Percentiles rank a stretch among this genome's conserved stretches.
Evolutionary conservation across 64 coral and sea anemone genomes (phyloP).

Genomic region (Montipora efflorescens): DNA sequence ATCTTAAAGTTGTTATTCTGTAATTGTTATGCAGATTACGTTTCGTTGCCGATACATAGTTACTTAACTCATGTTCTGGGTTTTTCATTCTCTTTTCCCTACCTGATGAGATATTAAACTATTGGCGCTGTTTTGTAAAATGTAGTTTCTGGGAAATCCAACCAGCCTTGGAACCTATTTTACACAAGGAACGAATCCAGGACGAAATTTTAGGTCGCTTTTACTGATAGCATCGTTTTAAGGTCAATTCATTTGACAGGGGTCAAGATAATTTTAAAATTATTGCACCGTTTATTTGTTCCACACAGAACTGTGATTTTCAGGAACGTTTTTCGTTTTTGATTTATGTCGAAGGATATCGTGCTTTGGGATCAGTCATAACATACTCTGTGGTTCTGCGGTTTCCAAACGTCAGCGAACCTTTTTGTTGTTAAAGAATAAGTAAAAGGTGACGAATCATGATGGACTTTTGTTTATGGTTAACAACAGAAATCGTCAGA

Average conservation of each 20-base stretch:
- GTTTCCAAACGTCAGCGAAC: no score
- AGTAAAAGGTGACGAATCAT: no score
- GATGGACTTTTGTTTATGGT: no score
- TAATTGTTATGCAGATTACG: slow-evolving; percentile 35
- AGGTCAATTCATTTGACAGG: not conserved
- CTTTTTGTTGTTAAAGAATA: no score
- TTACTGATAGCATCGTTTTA: not conserved
- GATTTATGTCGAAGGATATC: not conserved
- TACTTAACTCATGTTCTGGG: not conserved
- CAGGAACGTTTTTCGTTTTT: not conserved
- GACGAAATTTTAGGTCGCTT: not conserved
- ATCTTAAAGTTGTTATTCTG: not conserved
- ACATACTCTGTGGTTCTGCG: not conserved
- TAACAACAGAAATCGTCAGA: no score
- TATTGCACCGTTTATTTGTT: not conserved
- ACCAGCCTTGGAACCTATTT: no score
- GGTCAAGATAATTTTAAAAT: not conserved
- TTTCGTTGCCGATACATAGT: not conserved
- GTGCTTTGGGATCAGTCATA: not conserved
- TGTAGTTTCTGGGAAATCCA: not conserved
- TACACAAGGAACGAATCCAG: not conserved
- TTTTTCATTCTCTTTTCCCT: not conserved
- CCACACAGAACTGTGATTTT: not conserved
- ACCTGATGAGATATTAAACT: not conserved
- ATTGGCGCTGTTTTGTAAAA: not conserved